These are phyloP conservation scores for Microplitis demolitor DNA, from an alignment of 1,140 invertebrate species.

Conservation along the genomic window DNA sequence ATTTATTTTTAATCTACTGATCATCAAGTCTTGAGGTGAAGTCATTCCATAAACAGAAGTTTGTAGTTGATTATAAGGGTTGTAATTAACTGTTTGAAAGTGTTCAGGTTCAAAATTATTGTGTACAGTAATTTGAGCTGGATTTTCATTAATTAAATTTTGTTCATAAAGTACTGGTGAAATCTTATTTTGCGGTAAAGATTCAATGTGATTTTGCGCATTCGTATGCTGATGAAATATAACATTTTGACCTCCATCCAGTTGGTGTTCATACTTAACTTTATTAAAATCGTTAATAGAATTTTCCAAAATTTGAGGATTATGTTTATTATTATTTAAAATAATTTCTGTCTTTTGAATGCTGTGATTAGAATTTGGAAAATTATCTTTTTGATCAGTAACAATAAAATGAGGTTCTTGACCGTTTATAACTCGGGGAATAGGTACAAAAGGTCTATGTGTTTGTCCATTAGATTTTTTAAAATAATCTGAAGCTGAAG, in stretches of 20 bases:
- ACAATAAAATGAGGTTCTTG: not conserved
- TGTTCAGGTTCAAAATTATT: not conserved
- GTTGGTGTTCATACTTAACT: not conserved
- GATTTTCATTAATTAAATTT: no score
- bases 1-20: conserved; percentile 13
- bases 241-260: no score
- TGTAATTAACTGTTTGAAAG: not conserved
- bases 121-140: no score
- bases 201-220: no score
- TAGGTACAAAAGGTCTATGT: conserved; percentile 37
- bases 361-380: not conserved
- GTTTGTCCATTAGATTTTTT: conserved; percentile 13
- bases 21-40: conserved; percentile 25
- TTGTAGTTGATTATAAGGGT: not conserved
- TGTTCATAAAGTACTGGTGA: no score
- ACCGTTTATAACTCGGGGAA: not conserved
- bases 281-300: not conserved
- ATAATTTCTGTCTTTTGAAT: not conserved
- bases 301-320: not conserved
- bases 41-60: conserved; percentile 17
- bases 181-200: no score
- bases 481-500: not conserved
- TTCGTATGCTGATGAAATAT: no score
- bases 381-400: not conserved
- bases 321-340: not conserved